phyloP scores from a whole-genome alignment of 1,140 invertebrate genomes.

The Penaeus japonicus region DNA sequence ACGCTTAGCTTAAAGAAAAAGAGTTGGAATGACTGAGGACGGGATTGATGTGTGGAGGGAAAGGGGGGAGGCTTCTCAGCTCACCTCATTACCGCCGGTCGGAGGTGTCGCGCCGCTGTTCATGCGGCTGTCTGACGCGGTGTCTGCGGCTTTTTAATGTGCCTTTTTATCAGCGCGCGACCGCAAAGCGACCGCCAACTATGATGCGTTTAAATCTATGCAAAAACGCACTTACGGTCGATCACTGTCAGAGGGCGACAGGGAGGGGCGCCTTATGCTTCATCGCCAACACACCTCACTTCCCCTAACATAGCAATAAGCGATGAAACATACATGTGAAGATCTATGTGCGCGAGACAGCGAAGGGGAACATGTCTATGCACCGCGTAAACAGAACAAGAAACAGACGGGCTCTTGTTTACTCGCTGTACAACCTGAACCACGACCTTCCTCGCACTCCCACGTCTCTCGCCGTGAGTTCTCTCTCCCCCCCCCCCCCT shows the following conservation, averaged over 20 bases:
- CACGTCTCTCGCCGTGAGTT: background rate
- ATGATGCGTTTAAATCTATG: background rate
- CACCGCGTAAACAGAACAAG: constrained; percentile 36
- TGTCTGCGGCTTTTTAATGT: constrained; percentile 31
- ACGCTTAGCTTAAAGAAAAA: background rate
- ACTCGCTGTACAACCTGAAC: background rate
- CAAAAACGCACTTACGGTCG: background rate
- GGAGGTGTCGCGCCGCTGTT: constrained; percentile 29
- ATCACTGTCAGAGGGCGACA: background rate
- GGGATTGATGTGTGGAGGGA: background rate
- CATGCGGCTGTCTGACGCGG: constrained; percentile 10
- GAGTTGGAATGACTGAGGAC: background rate
- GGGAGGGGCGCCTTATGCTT: too few relatives aligned
- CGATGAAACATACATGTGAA: background rate
- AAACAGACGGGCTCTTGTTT: constrained; percentile 43
- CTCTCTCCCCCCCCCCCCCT: background rate
- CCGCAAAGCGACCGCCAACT: constrained; percentile 33
- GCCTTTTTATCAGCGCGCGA: constrained; percentile 28
- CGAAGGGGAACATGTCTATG: constrained; percentile 17
- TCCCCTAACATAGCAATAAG: too few relatives aligned
- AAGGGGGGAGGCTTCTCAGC: background rate
- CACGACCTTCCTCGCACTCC: background rate
- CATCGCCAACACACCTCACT: too few relatives aligned
- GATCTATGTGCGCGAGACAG: background rate
- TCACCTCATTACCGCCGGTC: constrained; percentile 16